Conservation (phyloP, 2,113 vertebrate genomes). For the Axis porcinus region DNA sequence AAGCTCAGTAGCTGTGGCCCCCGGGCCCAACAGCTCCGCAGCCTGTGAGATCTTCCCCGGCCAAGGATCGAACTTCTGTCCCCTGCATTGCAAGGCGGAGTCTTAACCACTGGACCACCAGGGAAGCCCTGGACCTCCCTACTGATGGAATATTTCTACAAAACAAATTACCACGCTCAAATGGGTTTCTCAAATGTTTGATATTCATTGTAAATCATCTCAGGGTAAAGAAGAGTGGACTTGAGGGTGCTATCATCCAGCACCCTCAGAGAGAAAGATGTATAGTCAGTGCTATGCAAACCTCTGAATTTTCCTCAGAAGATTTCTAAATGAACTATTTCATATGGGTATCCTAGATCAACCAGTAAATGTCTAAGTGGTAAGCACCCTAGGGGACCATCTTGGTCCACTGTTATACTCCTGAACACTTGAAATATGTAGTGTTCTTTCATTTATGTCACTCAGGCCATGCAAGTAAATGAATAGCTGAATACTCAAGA, state of each 20-base stretch:
- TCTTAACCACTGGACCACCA: background rate
- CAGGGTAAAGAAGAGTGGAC: background rate
- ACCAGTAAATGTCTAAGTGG: background rate
- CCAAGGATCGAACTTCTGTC: background rate
- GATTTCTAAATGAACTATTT: background rate
- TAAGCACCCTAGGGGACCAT: background rate
- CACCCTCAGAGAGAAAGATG: background rate
- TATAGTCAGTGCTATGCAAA: background rate
- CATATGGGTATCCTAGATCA: background rate
- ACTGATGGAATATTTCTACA: background rate
- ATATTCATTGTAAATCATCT: background rate
- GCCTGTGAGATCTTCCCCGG: background rate
- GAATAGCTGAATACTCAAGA: constrained; percentile 29
- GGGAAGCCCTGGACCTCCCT: background rate
- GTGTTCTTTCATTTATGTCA: constrained; percentile 26
- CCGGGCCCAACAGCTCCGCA: background rate
- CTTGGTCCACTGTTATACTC: background rate
- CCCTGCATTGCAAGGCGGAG: background rate
- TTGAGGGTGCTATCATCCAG: background rate
- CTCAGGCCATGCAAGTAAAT: background rate
- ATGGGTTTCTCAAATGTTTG: background rate
- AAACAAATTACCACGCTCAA: background rate
- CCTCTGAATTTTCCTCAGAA: background rate
- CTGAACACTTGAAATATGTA: background rate
- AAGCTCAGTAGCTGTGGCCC: background rate